Percentiles rank a stretch among this genome's conserved stretches.
These are phyloP conservation scores for Paralichthys olivaceus DNA, from an alignment of 2,113 vertebrate species.

Conservation along the genomic window DNA sequence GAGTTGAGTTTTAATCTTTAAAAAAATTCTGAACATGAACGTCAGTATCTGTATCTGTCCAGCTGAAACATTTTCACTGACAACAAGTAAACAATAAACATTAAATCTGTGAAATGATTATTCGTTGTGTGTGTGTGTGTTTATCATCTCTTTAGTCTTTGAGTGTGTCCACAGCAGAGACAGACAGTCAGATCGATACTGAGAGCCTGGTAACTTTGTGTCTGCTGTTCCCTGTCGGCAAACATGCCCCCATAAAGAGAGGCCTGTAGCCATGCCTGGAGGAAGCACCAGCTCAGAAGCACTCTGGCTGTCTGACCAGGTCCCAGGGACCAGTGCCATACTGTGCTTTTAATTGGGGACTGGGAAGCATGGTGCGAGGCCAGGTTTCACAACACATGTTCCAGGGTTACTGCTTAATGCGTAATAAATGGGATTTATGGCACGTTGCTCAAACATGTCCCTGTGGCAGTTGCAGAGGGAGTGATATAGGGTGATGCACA, in stretches of 20 bases:
- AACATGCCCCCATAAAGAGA: constrained; percentile 41
- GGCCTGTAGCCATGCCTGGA: constrained; percentile 51
- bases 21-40: not conserved
- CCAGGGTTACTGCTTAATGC: constrained; percentile 63
- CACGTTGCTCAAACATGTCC: constrained; percentile 47
- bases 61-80: not conserved
- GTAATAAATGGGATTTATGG: constrained; percentile 73
- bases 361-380: constrained; percentile 49
- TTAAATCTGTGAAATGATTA: not conserved
- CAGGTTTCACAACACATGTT: constrained; percentile 73
- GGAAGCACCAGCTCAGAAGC: constrained; percentile 39
- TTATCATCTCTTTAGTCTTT: not conserved
- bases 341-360: constrained; percentile 74
- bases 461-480: constrained; percentile 52
- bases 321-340: constrained; percentile 45
- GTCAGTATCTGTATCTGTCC: no score
- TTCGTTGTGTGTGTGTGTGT: not conserved
- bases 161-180: not conserved
- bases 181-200: constrained; percentile 24
- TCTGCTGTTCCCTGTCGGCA: constrained; percentile 24
- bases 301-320: constrained; percentile 47
- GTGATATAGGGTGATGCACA: constrained; percentile 60
- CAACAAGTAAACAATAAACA: not conserved
- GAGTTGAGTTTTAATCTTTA: not conserved
- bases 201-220: constrained; percentile 28